Evolutionary conservation across 2,888 invertebrate species (phyloP).

Genomic region (Ypsolopha scabrella): DNA sequence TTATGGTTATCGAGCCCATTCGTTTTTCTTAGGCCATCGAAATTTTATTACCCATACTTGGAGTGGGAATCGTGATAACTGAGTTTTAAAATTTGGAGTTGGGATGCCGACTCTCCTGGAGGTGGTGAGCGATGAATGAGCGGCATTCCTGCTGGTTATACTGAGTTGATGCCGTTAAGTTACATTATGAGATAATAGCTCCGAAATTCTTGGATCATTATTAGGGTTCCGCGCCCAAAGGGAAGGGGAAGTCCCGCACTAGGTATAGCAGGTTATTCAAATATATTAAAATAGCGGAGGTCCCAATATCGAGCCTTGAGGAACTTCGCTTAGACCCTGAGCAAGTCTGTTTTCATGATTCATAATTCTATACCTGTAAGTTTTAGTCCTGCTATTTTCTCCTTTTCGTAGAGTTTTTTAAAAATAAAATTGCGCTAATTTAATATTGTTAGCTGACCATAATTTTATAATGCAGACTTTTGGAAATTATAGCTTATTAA

Average conservation of each 20-base stretch:
- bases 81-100: conserved; percentile 48
- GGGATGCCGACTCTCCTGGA: conserved; percentile 42
- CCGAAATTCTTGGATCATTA: not conserved
- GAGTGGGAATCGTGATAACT: conserved; percentile 65
- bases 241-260: not conserved
- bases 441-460: too few species aligned
- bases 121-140: conserved; percentile 36
- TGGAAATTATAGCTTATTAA: too few species aligned
- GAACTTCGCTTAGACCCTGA: too few species aligned
- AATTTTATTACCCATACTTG: conserved; percentile 63
- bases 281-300: too few species aligned
- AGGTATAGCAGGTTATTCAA: too few species aligned
- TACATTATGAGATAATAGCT: conserved; percentile 1
- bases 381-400: too few species aligned
- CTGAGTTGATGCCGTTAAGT: conserved; percentile 8
- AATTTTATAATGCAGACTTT: too few species aligned
- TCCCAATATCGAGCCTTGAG: too few species aligned
- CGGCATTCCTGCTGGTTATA: conserved; percentile 20
- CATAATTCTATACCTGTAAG: too few species aligned
- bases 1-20: conserved; percentile 64
- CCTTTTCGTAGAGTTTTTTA: too few species aligned
- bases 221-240: not conserved
- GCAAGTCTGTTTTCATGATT: too few species aligned
- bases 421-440: too few species aligned
- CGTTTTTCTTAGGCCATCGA: conserved; percentile 58